Percentiles rank a stretch among this genome's conserved stretches.
phyloP scores from a whole-genome alignment of 2,113 vertebrate species.

The Hymenochirus boettgeri region DNA sequence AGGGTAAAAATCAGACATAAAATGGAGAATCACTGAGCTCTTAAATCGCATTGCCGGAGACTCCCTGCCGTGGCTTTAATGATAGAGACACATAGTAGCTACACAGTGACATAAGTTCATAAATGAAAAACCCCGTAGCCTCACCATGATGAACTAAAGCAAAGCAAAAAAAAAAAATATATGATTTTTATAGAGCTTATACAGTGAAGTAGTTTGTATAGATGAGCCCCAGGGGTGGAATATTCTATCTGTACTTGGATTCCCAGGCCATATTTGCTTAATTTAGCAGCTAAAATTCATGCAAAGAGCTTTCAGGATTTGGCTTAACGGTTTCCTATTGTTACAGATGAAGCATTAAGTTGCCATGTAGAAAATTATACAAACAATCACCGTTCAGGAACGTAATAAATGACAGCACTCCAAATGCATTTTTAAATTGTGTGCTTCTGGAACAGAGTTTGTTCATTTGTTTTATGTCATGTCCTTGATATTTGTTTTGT shows the following conservation, averaged over 20 bases:
- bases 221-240: slow-evolving; percentile 32
- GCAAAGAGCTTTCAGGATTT: slow-evolving; percentile 38
- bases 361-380: slow-evolving; percentile 36
- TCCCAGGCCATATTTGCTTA: slow-evolving; percentile 43
- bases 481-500: slow-evolving; percentile 27
- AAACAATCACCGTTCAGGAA: slow-evolving; percentile 39
- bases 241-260: slow-evolving; percentile 42
- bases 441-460: neutral
- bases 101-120: slow-evolving; percentile 48
- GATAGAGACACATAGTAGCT: slow-evolving; percentile 55
- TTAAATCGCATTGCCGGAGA: slow-evolving; percentile 50
- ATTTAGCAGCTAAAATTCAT: slow-evolving; percentile 40
- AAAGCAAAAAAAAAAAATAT: too few species aligned
- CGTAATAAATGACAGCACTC: slow-evolving; percentile 27
- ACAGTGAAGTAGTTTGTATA: slow-evolving; percentile 38
- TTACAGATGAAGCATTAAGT: slow-evolving; percentile 43
- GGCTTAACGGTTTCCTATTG: slow-evolving; percentile 35
- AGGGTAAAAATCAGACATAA: slow-evolving; percentile 54
- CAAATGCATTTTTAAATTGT: slow-evolving; percentile 18
- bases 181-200: slow-evolving; percentile 42
- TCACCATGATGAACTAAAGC: slow-evolving; percentile 28
- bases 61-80: slow-evolving; percentile 58
- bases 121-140: slow-evolving; percentile 38
- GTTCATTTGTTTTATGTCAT: slow-evolving; percentile 34
- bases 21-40: slow-evolving; percentile 50